Percentiles rank a stretch among this genome's conserved stretches.
phyloP scores from a whole-genome alignment of 2,797 vertebrate species.

The Pteropus rufus region DNA sequence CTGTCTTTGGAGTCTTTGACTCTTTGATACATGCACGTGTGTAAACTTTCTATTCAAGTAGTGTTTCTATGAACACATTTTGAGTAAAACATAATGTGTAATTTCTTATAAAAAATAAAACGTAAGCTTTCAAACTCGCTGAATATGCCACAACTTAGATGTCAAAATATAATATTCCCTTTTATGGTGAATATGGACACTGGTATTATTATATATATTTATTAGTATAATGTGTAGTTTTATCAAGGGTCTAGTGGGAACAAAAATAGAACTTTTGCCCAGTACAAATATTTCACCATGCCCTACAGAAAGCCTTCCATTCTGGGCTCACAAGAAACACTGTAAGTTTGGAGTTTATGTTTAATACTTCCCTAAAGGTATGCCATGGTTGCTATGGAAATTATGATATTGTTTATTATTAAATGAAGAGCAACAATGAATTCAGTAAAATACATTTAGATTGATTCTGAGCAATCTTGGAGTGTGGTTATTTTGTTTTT shows the following conservation, averaged over 20 bases:
- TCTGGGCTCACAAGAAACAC: background rate
- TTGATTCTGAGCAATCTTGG: slow-evolving; percentile 39
- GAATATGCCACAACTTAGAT: background rate
- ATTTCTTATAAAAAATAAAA: slow-evolving; percentile 18
- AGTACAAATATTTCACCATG: background rate
- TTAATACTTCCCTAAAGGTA: background rate
- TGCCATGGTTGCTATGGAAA: slow-evolving; percentile 59
- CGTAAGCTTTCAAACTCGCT: slow-evolving; percentile 12
- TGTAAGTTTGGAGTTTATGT: background rate
- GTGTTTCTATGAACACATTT: background rate
- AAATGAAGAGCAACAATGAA: slow-evolving; percentile 63
- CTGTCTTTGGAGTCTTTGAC: background rate
- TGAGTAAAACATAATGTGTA: background rate
- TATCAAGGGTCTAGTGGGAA: background rate
- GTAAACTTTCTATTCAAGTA: background rate
- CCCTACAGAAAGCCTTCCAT: background rate
- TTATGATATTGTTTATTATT: slow-evolving; percentile 61
- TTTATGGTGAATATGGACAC: background rate
- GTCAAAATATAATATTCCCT: background rate
- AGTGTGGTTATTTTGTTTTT: slow-evolving; percentile 52
- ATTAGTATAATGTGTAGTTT: slow-evolving; percentile 1
- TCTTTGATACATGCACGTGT: background rate
- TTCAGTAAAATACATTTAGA: slow-evolving; percentile 63
- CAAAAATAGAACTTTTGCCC: background rate
- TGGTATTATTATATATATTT: background rate